Base-by-base conservation (phyloP, 2,888 invertebrate species). In the Piscicola geometra region DNA sequence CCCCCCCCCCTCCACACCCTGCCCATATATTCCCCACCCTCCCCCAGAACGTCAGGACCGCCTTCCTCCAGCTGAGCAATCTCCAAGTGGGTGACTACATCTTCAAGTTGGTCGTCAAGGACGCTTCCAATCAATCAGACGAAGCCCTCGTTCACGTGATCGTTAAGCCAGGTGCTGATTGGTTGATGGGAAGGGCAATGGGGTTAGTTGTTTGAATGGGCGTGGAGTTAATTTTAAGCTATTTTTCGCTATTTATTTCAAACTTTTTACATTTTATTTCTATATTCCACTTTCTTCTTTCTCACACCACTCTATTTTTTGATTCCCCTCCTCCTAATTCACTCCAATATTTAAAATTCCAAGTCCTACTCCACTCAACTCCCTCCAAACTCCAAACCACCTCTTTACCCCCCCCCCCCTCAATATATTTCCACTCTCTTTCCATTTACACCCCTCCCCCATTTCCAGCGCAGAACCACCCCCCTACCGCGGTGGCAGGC, bases 11-110 rank as follows among this genome's bases (percentile, higher is more conserved):
- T 15, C 41, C 41, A 41, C 41, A 9, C 41, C 15, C 41, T 9
- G 15, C 5, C 41, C 41, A 41, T 15, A 41, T 41, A n/a, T n/a
- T n/a, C n/a, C n/a, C n/a, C n/a, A n/a, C n/a, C n/a, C n/a, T 25
- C 35, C n/a, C 12, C 32, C 81, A 95, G 88, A 93, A 94, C 81
- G 94, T 94, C 0, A 89, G 93, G 81, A 94, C 93, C 0, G 93
- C 94, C 0, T 93, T 91, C 83, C 88, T 95, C 60, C 90, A 91
- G 86, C 87, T 96, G 18, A 93, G 93, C 0, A 93, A 95, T 86
- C 88, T 96, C 69, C 93, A 94, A 82, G 92, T 93, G 83, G 96
- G 96, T 67, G 92, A 94, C 87, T 97, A 96, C 84, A 93, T 93
- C 0, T 96, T 95, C 86, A 91, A 92, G 5, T 86, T 96, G 67